Base-by-base conservation (phyloP, 2,888 invertebrate species). In the Steinernema scapterisci region DNA sequence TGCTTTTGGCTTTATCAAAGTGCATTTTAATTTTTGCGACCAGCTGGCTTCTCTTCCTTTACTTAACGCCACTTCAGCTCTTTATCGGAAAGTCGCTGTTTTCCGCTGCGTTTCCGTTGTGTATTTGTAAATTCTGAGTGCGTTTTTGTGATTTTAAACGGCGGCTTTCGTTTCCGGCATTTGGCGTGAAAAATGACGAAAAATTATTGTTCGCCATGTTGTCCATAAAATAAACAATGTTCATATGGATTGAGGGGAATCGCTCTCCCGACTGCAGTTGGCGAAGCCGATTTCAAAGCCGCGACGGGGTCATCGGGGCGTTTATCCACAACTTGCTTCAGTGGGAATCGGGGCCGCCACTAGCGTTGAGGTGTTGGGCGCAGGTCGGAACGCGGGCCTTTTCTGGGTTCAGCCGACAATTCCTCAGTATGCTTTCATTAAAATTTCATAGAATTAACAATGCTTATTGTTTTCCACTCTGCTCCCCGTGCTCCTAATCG, bases 371-470 rank as follows among this genome's bases (percentile, higher is more conserved):
- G 16, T 31, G 25, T 5, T 21, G 13, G 38, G 63, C n/a, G 63
- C 23, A 11, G 23, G 11, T 52, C 52, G 38, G 38, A 38, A 38
- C 38, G 9, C 38, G 38, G n/a, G n/a, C n/a, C n/a, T n/a, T n/a
- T n/a, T n/a, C 38, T 9, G 5, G 9, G 38, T 38, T 38, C 38
- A 9, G 21, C n/a, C n/a, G n/a, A 21, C 52, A 9, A n/a, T 23
- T 52, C 11, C 21, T 21, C 52, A 31, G 16, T 31, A 13, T 13
- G 63, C 63, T 63, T 31, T 27, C 63, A 63, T 63, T 38, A 63
- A 63, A 63, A 16, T 63, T 63, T 27, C 16, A 63, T 63, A 19
- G 63, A 63, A 63, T 63, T 63, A 63, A 16, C 63, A 63, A 63
- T 63, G 63, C 19, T 27, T 27, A 63, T 63, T 63, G 63, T 63